phyloP scores from a whole-genome alignment of 2,797 vertebrate species.

The Luscinia luscinia region DNA sequence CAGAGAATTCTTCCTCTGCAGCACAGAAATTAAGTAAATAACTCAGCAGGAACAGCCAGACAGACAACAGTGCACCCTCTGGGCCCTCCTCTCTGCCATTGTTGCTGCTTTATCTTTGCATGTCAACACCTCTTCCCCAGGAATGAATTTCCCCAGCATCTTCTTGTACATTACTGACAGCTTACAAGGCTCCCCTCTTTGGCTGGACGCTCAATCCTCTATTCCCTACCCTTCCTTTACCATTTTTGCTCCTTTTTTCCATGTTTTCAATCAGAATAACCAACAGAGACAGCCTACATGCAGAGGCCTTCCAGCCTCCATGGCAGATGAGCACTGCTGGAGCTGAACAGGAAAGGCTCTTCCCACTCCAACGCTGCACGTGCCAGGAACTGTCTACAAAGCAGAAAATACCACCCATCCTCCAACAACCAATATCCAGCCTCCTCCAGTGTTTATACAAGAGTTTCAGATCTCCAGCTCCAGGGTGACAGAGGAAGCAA shows the following conservation, averaged over 20 bases:
- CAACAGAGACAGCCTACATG: not conserved
- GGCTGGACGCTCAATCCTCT: accelerated
- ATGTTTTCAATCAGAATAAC: not conserved
- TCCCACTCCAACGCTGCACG: accelerated
- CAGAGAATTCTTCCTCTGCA: not conserved
- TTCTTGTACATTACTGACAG: not conserved
- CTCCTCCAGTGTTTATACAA: accelerated
- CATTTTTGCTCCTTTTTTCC: not conserved
- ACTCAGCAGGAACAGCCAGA: not conserved
- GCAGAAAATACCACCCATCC: not conserved
- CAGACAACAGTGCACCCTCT: not conserved
- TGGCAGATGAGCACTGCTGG: not conserved
- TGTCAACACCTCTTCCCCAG: not conserved
- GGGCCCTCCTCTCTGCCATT: not conserved
- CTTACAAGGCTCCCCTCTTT: not conserved
- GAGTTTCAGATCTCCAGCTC: not conserved
- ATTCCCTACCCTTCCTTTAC: not conserved
- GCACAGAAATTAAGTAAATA: not conserved
- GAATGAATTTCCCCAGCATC: not conserved
- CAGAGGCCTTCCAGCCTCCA: not conserved
- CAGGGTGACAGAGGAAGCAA: not conserved
- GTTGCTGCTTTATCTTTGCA: not conserved
- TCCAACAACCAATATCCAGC: not conserved
- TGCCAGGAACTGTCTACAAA: not conserved
- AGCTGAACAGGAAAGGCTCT: not conserved